Conservation (phyloP, 2,113 vertebrate genomes). For the Chloebia gouldiae region DNA sequence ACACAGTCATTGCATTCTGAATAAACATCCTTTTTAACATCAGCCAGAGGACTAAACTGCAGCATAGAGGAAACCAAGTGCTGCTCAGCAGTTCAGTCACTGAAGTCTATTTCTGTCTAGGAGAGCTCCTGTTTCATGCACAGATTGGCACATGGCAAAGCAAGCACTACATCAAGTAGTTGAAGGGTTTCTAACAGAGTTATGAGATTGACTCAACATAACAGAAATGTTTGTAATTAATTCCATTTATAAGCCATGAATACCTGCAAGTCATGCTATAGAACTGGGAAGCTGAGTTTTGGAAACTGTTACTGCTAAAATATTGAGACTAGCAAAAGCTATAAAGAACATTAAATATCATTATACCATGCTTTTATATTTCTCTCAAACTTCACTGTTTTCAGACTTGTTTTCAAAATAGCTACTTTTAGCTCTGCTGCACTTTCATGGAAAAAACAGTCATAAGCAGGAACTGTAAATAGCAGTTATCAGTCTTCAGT, state of each 20-base stretch:
- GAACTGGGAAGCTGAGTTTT: not conserved
- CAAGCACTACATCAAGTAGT: rapidly evolving
- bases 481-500: not conserved
- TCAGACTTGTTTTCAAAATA: not conserved
- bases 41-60: not conserved
- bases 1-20: not conserved
- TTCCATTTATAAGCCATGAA: not conserved
- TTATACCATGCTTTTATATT: not conserved
- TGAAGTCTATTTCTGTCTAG: not conserved
- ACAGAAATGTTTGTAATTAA: not conserved
- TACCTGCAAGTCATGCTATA: not conserved
- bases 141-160: not conserved
- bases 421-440: not conserved
- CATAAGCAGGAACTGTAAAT: not conserved
- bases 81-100: not conserved
- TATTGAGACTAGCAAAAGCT: not conserved
- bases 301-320: not conserved
- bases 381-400: not conserved
- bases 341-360: not conserved
- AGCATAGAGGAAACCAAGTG: not conserved
- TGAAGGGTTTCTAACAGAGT: not conserved
- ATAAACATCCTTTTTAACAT: not conserved
- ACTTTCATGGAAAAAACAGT: not conserved
- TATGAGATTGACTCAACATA: not conserved
- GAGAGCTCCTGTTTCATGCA: not conserved